Base-by-base conservation (phyloP, 2,888 invertebrate species). In the Lomographa bimaculata region DNA sequence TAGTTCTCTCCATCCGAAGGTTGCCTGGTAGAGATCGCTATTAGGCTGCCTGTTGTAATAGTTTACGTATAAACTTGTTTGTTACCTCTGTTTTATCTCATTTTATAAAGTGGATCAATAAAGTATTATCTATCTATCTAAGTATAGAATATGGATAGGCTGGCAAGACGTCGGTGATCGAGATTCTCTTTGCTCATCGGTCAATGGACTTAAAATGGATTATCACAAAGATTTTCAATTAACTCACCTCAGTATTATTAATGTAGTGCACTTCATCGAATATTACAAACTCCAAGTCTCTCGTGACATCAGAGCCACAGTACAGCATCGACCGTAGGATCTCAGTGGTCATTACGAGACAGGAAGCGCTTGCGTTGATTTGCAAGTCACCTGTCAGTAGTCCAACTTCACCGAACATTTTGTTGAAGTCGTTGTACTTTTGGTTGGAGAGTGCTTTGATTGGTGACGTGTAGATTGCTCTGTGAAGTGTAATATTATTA, bases 181-280 rank as follows among this genome's bases (percentile, higher is more conserved):
- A n/a, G n/a, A n/a, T n/a, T n/a, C n/a, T n/a, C n/a, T n/a, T n/a
- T n/a, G n/a, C n/a, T n/a, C n/a, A n/a, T n/a, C n/a, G n/a, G n/a
- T n/a, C n/a, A n/a, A n/a, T n/a, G n/a, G n/a, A n/a, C n/a, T n/a
- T n/a, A n/a, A n/a, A n/a, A n/a, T n/a, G n/a, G n/a, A n/a, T n/a
- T n/a, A n/a, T n/a, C n/a, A n/a, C n/a, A n/a, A n/a, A n/a, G n/a
- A n/a, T n/a, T n/a, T n/a, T n/a, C n/a, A n/a, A n/a, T n/a, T n/a
- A n/a, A n/a, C 73, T 68, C 61, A 95, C 96, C 87, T 98, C 97
- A 21, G 94, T 92, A 82, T 99, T 97, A 78, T 99, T 99, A 50
- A 99, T 97, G 70, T 99, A 99, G 78, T 99, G 99, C 3, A 99
- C 98, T 87, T 99, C 99, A 79, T 99, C 99, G 73, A 99, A 99